phyloP scores from a whole-genome alignment of 64 coral and sea anemone genomes.

The Montipora capricornis region DNA sequence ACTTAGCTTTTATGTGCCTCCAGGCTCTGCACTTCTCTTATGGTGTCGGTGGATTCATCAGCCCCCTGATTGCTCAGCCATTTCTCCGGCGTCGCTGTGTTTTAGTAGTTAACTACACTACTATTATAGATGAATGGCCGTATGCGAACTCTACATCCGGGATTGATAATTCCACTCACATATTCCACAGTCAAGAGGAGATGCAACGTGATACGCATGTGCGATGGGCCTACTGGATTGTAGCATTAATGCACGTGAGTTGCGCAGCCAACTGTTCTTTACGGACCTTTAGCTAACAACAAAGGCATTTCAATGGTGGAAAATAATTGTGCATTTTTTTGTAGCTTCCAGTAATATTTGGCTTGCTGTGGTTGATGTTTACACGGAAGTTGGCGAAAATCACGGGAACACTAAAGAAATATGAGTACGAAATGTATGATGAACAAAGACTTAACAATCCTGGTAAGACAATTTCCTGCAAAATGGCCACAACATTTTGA shows the following conservation, averaged over 20 bases:
- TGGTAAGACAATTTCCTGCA: slow-evolving; percentile 31
- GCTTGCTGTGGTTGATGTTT: slow-evolving; percentile 88
- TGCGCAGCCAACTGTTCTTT: neutral
- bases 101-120: slow-evolving; percentile 87
- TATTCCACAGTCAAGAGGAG: slow-evolving; percentile 81
- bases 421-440: slow-evolving; percentile 86
- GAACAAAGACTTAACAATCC: slow-evolving; percentile 89
- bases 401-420: slow-evolving; percentile 64
- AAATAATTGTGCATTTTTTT: neutral
- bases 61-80: slow-evolving; percentile 80
- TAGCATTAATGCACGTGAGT: slow-evolving; percentile 84
- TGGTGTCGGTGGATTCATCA: slow-evolving; percentile 83
- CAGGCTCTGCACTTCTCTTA: slow-evolving; percentile 91
- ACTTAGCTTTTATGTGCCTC: too few relatives aligned
- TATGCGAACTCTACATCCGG: slow-evolving; percentile 76
- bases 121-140: slow-evolving; percentile 91
- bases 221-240: slow-evolving; percentile 96
- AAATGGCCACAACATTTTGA: neutral
- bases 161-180: slow-evolving; percentile 80
- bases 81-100: slow-evolving; percentile 84
- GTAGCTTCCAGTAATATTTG: slow-evolving; percentile 90
- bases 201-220: slow-evolving; percentile 87
- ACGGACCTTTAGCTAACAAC: neutral
- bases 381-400: slow-evolving; percentile 86
- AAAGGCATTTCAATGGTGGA: neutral